Evolutionary conservation across 2,113 vertebrate species (phyloP), one percentile per base, ranked within the genome.

Genomic region (Tragulus kanchil): DNA sequence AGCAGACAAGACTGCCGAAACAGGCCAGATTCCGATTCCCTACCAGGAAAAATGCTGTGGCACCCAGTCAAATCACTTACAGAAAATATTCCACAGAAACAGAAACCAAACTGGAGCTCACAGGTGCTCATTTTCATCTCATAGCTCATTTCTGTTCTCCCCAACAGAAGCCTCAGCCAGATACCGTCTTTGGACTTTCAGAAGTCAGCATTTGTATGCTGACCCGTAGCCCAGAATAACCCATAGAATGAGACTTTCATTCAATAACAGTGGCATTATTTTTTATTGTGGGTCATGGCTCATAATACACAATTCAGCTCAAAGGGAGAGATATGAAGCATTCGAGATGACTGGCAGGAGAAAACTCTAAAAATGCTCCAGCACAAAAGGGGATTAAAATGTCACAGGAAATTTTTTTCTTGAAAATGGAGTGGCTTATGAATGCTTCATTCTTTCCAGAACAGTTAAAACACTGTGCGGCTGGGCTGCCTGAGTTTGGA

Each of bases 401-500:
- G 98, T 98, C 99, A 99, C 98, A 95, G 96, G 98, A 98, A 98
- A 98, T 98, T 97, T 98, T 97, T 98, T 98, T 98, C 98, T 98
- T 98, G 96, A 98, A 98, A 98, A 98, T 98, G 97, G 96, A 97
- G 97, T 94, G 93, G 96, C 93, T 98, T 93, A 98, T 99, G 98
- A 99, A 99, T 98, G 98, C 98, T 98, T 91, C 86, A 69, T 98
- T 98, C 98, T 99, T 97, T 94, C 95, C 86, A 93, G 97, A 98
- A 98, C 97, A 98, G 98, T 98, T 83, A 97, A 92, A 97, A 96
- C 97, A 97, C 96, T 98, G 1, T 78, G 73, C 23, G 42, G 83
- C 96, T 81, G 45, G 77, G 77, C 96, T 75, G 87, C 84, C 83
- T 14, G 92, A 65, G 73, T 69, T 75, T 59, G 11, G 16, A 65